Conservation (phyloP, 2,888 invertebrate genomes). For the Oxystoma pomonae region DNA sequence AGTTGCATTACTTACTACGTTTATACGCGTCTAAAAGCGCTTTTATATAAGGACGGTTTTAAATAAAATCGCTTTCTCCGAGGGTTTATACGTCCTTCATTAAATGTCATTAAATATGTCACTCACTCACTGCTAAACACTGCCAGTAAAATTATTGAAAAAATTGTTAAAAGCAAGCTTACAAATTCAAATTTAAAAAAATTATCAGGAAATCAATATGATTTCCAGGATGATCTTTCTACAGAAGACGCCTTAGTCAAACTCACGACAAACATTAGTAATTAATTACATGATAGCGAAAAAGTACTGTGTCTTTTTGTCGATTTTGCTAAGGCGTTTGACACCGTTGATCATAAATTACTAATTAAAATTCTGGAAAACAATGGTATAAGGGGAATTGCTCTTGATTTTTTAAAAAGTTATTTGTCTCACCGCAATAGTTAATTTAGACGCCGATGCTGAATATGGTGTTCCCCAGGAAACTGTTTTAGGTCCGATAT, state of each 20-base stretch:
- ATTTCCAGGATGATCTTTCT: conserved; percentile 5
- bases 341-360: conserved; percentile 3
- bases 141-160: conserved; percentile 11
- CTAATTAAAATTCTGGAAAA: not conserved
- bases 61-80: too few species aligned
- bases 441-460: not conserved
- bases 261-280: conserved; percentile 1
- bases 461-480: conserved; percentile 7
- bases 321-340: conserved; percentile 7
- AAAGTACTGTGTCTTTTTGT: not conserved
- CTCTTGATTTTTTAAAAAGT: conserved; percentile 3
- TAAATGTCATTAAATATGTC: too few species aligned
- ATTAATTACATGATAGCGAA: not conserved
- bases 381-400: not conserved
- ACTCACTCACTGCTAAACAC: conserved; percentile 2
- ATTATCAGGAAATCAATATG: conserved; percentile 7
- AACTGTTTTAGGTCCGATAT: conserved; percentile 6
- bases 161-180: conserved; percentile 6
- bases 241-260: conserved; percentile 6
- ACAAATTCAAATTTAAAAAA: conserved; percentile 8
- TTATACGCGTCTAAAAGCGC: too few species aligned
- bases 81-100: too few species aligned
- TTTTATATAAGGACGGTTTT: too few species aligned
- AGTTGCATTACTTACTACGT: too few species aligned
- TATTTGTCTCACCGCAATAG: conserved; percentile 3